Percentiles rank a stretch among this genome's conserved stretches.
Conservation (phyloP, 2,888 invertebrate species). For the Epistrophe grossulariae region DNA sequence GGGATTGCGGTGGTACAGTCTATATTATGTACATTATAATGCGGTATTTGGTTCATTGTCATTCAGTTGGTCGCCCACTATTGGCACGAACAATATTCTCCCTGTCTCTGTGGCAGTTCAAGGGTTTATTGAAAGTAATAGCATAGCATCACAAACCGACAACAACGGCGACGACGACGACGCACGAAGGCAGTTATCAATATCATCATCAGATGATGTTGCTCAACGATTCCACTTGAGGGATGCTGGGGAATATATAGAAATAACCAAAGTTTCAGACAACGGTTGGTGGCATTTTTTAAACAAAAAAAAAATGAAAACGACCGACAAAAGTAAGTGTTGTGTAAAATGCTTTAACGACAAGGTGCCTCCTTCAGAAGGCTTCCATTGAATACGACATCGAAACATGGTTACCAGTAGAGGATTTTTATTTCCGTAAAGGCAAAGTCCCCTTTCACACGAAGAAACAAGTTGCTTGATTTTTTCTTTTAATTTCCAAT, state of each 20-base stretch:
- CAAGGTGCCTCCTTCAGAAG: constrained; percentile 12
- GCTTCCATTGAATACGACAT: constrained; percentile 26
- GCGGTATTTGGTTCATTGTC: constrained; percentile 55
- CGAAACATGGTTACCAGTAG: not conserved
- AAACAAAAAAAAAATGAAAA: not conserved
- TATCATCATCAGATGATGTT: constrained; percentile 34
- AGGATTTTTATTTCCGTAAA: too few relatives aligned
- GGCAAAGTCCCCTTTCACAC: too few relatives aligned
- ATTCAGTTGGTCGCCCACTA: constrained; percentile 5
- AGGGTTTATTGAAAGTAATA: constrained; percentile 61
- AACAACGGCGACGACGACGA: constrained; percentile 7
- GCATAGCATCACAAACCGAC: constrained; percentile 27
- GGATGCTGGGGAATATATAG: not conserved
- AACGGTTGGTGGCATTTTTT: constrained; percentile 7
- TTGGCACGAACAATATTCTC: not conserved
- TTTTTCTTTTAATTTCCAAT: too few relatives aligned
- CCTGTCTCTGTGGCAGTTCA: constrained; percentile 38
- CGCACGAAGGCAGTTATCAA: constrained; percentile 25
- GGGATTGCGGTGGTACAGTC: constrained; percentile 32
- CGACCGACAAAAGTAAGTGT: constrained; percentile 42
- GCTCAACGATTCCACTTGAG: constrained; percentile 7
- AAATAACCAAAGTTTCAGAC: constrained; percentile 24
- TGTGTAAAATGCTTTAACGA: constrained; percentile 22
- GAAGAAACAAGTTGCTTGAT: too few relatives aligned
- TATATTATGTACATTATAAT: constrained; percentile 19